Percentiles rank a stretch among this genome's conserved stretches.
Evolutionary conservation across 2,888 invertebrate genomes (phyloP).

Genomic region (Argyra leucocephala): DNA sequence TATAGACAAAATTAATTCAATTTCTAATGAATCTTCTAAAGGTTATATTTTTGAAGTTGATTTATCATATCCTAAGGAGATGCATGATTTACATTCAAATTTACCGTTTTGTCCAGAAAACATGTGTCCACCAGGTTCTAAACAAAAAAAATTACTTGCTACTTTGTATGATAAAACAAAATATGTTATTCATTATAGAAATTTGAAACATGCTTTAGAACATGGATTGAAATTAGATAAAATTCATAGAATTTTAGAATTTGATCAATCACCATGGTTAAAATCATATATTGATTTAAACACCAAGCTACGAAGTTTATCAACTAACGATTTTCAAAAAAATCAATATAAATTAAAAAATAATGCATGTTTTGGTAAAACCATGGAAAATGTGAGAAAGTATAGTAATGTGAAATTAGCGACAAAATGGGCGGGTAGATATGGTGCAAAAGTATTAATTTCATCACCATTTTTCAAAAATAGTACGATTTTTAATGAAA

Average conservation of each 20-base stretch:
- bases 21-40: background rate
- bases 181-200: conserved; percentile 34
- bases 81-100: conserved; percentile 30
- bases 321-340: conserved; percentile 12
- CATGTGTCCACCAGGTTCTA: background rate
- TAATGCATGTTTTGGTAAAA: conserved; percentile 10
- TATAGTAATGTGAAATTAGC: conserved; percentile 37
- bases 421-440: conserved; percentile 34
- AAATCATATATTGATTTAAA: conserved; percentile 21
- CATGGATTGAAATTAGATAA: conserved; percentile 21
- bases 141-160: conserved; percentile 26
- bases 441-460: conserved; percentile 28
- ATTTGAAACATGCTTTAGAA: conserved; percentile 22
- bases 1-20: no score
- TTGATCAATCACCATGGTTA: conserved; percentile 34
- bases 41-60: conserved; percentile 31
- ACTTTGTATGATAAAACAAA: conserved; percentile 26
- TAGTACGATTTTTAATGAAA: conserved; percentile 30
- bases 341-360: conserved; percentile 8
- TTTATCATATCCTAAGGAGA: conserved; percentile 10
- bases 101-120: conserved; percentile 29
- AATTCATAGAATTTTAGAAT: conserved; percentile 31
- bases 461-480: conserved; percentile 30
- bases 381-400: conserved; percentile 20
- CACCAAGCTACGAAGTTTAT: conserved; percentile 13